Base-by-base conservation (phyloP, 2,888 invertebrate species). In the Papilio elwesi region DNA sequence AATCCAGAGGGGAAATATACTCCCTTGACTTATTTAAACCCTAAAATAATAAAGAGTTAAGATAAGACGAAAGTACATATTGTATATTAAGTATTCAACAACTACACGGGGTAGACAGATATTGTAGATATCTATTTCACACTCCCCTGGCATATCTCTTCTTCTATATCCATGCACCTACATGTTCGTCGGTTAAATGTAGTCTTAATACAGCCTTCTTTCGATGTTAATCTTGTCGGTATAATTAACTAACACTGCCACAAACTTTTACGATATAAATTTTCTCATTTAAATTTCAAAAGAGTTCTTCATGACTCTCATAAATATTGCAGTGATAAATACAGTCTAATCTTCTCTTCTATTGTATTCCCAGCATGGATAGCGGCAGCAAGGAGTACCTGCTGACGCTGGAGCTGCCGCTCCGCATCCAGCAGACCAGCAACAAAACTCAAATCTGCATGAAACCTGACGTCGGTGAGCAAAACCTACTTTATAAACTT, bases 381-480 rank as follows among this genome's bases (percentile, higher is more conserved):
- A 79, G 78, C 51, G 57, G 63, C 0, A 74, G 74, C 7, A 81
- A 78, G 57, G 79, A 79, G 59, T 79, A 81, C 1, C 72, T 78
- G 0, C 71, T 87, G 49, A 77, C 79, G 0, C 48, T 88, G 62
- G 79, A 84, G 9, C 73, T 87, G 67, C 88, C 89, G 0, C 70
- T 89, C 13, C 82, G 78, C 49, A 79, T 88, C 6, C 81, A 82
- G 49, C 87, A 88, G 74, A 80, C 85, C 0, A 77, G 71, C 16
- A 80, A 81, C 13, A 71, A 71, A 5, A 75, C 71, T 0, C 66
- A 73, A 15, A 70, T 66, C 26, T 73, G 78, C 68, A 62, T 68
- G 52, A 76, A 74, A 36, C 78, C 78, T 2, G 69, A 73, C 15
- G 55, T 51, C 43, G 76, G 77, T 77, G 68, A 65, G 68, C 38